Percentiles rank a stretch among this genome's conserved stretches.
Evolutionary conservation across 1,140 invertebrate species (phyloP).

Genomic region (Zeugodacus cucurbitae): DNA sequence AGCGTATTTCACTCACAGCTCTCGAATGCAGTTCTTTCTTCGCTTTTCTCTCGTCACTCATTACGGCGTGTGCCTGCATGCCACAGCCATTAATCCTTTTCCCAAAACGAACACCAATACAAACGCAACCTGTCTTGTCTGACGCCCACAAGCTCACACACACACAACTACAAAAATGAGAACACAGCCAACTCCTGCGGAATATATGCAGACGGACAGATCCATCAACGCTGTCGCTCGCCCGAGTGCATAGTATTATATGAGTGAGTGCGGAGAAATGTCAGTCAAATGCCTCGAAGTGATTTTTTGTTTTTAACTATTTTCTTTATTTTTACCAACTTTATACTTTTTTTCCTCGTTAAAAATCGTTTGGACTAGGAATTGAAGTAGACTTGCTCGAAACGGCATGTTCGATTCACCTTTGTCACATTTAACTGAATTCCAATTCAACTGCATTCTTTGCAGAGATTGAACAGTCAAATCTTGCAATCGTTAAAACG

Average conservation of each 20-base stretch:
- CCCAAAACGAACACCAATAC: background rate
- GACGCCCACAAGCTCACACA: background rate
- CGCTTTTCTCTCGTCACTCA: background rate
- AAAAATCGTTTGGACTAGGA: too few species aligned
- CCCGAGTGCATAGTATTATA: background rate
- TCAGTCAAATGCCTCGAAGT: too few species aligned
- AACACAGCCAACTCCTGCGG: background rate
- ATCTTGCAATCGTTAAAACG: too few species aligned
- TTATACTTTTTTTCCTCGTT: too few species aligned
- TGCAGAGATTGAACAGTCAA: too few species aligned
- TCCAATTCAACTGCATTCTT: too few species aligned
- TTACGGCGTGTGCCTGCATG: background rate
- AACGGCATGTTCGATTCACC: too few species aligned
- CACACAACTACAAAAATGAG: background rate
- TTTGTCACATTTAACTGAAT: too few species aligned
- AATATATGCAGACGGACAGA: constrained; percentile 5
- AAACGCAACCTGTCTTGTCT: background rate
- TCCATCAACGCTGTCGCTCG: background rate
- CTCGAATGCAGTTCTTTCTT: background rate
- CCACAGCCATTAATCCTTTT: constrained; percentile 24
- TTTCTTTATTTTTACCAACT: too few species aligned
- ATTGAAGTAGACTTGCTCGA: too few species aligned
- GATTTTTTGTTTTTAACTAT: too few species aligned
- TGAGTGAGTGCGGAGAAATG: too few species aligned
- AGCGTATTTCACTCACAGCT: background rate